A percentile compares a stretch with the other conserved stretches of the same genome.
Evolutionary conservation across 1,140 invertebrate species (phyloP).

Genomic region (Brevipalpus yothersi): DNA sequence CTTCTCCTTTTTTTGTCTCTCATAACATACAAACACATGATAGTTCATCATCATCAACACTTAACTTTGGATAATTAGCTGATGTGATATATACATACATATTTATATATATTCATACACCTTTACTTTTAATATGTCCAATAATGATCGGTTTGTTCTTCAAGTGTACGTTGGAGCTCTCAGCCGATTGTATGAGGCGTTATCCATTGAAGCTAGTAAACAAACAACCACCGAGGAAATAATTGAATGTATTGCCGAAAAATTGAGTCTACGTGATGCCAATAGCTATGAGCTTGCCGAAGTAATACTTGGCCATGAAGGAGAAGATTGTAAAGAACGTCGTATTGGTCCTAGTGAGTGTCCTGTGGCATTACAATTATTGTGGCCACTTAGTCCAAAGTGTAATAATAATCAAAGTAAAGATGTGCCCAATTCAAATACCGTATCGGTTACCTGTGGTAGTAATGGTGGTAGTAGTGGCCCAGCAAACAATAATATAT

Average conservation of each 20-base stretch:
- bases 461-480: background rate
- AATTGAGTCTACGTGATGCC: constrained; percentile 31
- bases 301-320: constrained; percentile 36
- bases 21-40: too few relatives aligned
- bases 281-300: constrained; percentile 66
- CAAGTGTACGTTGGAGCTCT: constrained; percentile 72
- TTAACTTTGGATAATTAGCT: too few relatives aligned
- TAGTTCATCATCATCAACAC: too few relatives aligned
- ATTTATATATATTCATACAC: too few relatives aligned
- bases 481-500: too few relatives aligned
- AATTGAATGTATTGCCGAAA: constrained; percentile 55
- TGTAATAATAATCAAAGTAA: background rate
- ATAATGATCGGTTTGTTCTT: constrained; percentile 24
- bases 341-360: constrained; percentile 57
- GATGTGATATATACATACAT: too few relatives aligned
- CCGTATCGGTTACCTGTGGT: background rate
- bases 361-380: constrained; percentile 67
- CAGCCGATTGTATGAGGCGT: constrained; percentile 61
- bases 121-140: background rate
- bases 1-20: too few relatives aligned
- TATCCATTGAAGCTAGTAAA: constrained; percentile 73
- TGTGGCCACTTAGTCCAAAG: constrained; percentile 40
- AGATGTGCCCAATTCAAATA: background rate
- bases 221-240: constrained; percentile 70
- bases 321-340: constrained; percentile 61